These are phyloP conservation scores for Synergus umbraculus DNA, from an alignment of 2,888 invertebrate genomes.

Conservation along the genomic window DNA sequence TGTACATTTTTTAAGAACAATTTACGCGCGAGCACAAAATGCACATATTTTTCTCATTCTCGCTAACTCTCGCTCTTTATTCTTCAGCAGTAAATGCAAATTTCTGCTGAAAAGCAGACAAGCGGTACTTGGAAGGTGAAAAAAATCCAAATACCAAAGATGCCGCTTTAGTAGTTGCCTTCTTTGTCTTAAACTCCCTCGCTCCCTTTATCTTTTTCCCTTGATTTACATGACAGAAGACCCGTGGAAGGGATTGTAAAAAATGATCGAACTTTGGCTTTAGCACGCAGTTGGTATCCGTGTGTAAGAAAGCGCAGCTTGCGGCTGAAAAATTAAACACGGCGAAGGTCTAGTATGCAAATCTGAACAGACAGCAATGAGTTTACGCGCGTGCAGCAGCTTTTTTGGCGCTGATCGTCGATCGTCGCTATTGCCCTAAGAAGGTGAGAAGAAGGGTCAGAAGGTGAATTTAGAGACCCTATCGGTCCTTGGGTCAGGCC, in stretches of 20 bases:
- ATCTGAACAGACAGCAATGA: neutral
- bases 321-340: constrained; percentile 6
- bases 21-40: neutral
- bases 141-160: constrained; percentile 33
- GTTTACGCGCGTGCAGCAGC: constrained; percentile 1
- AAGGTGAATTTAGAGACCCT: constrained; percentile 39
- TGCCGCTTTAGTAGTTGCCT: constrained; percentile 32
- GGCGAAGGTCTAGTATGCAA: constrained; percentile 28
- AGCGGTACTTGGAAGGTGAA: constrained; percentile 12
- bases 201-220: constrained; percentile 22
- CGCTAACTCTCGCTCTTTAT: neutral
- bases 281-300: neutral
- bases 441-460: constrained; percentile 43
- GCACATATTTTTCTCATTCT: neutral
- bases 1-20: neutral
- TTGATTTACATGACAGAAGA: constrained; percentile 27
- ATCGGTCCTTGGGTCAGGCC: constrained; percentile 23
- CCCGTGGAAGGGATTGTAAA: neutral
- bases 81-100: constrained; percentile 25
- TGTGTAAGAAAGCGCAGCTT: neutral
- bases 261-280: constrained; percentile 24
- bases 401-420: constrained; percentile 27
- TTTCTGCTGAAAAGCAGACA: neutral
- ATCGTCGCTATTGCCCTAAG: neutral
- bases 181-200: constrained; percentile 20